Base-by-base conservation (phyloP, 2,113 vertebrate species). In the Neomonachus schauinslandi region DNA sequence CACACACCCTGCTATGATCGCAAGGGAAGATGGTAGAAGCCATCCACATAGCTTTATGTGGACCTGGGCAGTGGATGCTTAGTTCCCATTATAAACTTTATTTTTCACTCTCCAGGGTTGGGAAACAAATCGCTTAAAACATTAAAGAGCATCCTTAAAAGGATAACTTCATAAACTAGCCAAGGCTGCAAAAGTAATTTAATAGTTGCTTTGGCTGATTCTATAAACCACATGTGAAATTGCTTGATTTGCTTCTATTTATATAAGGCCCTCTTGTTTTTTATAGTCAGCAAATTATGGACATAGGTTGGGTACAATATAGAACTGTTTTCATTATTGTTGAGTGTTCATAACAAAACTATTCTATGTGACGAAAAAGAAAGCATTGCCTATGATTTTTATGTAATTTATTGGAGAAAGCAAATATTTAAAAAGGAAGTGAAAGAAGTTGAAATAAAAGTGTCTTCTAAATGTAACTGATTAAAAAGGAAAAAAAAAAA, bases 241-340 rank as follows among this genome's bases (percentile, higher is more conserved):
- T 74, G 7, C 53, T 69, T 89, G 33, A 22, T 79, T 93, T 96
- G 95, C 4, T 91, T 39, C n/a, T 88, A 33, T 49, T 95, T 85
- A 42, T 16, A 3, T 83, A 77, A 91, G 39, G 0, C 1, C 7
- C 15, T 36, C 24, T 72, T 59, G 26, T 14, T 31, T 86, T 31
- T 80, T 69, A 63, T 0, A 65, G 24, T 51, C n/a, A 85, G 28
- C n/a, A 51, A 80, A 71, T 31, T 22, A 72, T 82, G 21, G 88
- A 59, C 39, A 49, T 53, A 53, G 84, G 7, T 80, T 72, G 36
- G 49, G 67, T 36, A 36, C 18, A 91, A 71, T 86, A 72, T 16
- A 55, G 13, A 49, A 26, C 33, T 36, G 6, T 28, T 49, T 82
- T 94, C 77, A 8, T 46, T 76, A 69, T 90, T 39, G 7, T 28